phyloP scores from a whole-genome alignment of 1,140 invertebrate species.

The Rhagoletis pomonella region DNA sequence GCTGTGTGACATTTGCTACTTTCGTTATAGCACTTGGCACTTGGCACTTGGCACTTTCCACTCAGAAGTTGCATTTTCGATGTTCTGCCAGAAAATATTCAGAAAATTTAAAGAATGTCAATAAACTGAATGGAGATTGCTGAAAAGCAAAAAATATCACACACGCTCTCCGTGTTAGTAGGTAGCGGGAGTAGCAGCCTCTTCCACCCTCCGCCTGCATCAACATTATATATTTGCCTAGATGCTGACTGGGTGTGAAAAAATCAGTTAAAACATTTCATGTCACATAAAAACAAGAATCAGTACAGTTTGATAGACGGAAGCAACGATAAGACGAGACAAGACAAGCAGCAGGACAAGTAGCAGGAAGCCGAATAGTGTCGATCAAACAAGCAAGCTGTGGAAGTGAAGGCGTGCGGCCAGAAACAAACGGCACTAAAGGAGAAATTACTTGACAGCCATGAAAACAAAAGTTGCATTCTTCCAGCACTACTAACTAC shows the following conservation, averaged over 20 bases:
- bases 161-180: neutral
- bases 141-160: conserved; percentile 1
- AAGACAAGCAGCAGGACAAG: conserved; percentile 12
- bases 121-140: conserved; percentile 52
- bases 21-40: conserved; percentile 5
- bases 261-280: neutral
- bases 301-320: neutral
- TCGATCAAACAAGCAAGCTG: neutral
- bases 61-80: conserved; percentile 13
- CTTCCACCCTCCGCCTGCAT: no score
- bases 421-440: neutral
- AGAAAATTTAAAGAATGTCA: conserved; percentile 53
- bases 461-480: conserved; percentile 34
- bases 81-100: conserved; percentile 42
- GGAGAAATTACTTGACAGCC: conserved; percentile 32
- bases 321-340: neutral
- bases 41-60: conserved; percentile 38
- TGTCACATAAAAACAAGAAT: neutral
- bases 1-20: conserved; percentile 40
- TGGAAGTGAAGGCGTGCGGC: neutral
- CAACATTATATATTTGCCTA: neutral
- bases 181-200: neutral
- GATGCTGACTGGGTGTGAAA: neutral
- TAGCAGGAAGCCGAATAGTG: neutral
- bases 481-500: neutral